Percentiles rank a stretch among this genome's conserved stretches.
These are phyloP conservation scores for Neodiprion fabricii DNA, from an alignment of 1,140 invertebrate genomes.

Conservation along the genomic window DNA sequence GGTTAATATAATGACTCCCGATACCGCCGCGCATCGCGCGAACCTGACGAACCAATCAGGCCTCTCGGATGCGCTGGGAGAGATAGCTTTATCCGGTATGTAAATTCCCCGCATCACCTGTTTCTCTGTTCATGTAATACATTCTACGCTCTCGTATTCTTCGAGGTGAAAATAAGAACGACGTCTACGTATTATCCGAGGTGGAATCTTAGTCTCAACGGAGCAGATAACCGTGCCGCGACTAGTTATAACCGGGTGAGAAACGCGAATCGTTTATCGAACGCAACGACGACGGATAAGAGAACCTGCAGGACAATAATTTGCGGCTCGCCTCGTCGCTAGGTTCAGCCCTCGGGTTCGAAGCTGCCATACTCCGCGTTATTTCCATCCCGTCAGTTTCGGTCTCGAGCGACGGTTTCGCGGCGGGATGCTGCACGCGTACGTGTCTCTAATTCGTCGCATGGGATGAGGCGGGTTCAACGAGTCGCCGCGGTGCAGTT, in stretches of 20 bases:
- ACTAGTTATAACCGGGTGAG: background rate
- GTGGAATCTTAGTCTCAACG: too few relatives aligned
- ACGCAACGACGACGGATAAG: background rate
- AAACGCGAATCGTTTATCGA: background rate
- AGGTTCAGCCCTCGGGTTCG: too few relatives aligned
- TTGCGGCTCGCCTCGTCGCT: background rate
- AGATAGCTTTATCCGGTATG: background rate
- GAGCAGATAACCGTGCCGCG: too few relatives aligned
- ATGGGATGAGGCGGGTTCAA: background rate
- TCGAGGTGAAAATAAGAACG: background rate
- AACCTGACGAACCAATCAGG: background rate
- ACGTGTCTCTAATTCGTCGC: background rate
- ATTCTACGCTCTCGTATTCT: too few relatives aligned
- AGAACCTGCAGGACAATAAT: background rate
- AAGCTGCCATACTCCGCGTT: background rate
- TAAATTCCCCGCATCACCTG: background rate
- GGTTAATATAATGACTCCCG: background rate
- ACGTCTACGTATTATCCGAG: too few relatives aligned
- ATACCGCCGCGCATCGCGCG: background rate
- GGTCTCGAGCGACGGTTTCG: background rate
- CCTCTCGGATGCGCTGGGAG: background rate
- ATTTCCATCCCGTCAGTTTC: constrained; percentile 5
- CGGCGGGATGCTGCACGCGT: background rate
- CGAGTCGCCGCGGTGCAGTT: background rate
- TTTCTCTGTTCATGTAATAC: background rate